These are phyloP conservation scores for Oophaga sylvatica DNA, from an alignment of 2,797 vertebrate species.

Conservation along the genomic window DNA sequence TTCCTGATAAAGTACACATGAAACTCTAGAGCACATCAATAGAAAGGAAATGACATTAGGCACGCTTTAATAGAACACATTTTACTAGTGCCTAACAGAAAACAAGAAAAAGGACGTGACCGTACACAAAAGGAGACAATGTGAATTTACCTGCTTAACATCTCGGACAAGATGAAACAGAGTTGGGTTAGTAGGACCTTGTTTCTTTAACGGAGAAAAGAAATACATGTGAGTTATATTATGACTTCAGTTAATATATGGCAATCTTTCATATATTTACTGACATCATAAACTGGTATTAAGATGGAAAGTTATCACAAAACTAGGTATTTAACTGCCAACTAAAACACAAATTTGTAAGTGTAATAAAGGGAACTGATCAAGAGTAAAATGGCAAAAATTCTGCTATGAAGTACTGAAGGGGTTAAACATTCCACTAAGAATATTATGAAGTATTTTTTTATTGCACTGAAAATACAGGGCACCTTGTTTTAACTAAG, in stretches of 20 bases:
- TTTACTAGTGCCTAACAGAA: background rate
- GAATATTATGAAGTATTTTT: too few species aligned
- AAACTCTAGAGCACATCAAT: background rate
- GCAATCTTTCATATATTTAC: conserved; percentile 30
- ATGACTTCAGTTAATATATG: conserved; percentile 52
- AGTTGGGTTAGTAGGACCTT: conserved; percentile 91
- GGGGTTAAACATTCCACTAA: background rate
- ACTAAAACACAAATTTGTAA: background rate
- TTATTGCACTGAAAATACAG: too few species aligned
- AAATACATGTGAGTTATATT: conserved; percentile 12
- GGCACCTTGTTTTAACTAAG: background rate
- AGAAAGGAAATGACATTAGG: background rate
- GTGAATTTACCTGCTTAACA: conserved; percentile 90
- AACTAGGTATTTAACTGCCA: background rate
- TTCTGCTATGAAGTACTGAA: background rate
- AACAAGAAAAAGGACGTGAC: background rate
- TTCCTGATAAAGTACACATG: too few species aligned
- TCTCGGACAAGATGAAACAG: conserved; percentile 94
- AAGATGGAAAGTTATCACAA: conserved; percentile 2
- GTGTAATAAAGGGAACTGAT: conserved; percentile 25
- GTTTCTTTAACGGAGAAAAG: conserved; percentile 81
- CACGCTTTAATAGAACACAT: background rate
- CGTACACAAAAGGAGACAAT: background rate
- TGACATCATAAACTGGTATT: conserved; percentile 3
- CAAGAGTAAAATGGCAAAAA: background rate